phyloP scores from a whole-genome alignment of 2,113 vertebrate genomes.

The Erinaceus europaeus region DNA sequence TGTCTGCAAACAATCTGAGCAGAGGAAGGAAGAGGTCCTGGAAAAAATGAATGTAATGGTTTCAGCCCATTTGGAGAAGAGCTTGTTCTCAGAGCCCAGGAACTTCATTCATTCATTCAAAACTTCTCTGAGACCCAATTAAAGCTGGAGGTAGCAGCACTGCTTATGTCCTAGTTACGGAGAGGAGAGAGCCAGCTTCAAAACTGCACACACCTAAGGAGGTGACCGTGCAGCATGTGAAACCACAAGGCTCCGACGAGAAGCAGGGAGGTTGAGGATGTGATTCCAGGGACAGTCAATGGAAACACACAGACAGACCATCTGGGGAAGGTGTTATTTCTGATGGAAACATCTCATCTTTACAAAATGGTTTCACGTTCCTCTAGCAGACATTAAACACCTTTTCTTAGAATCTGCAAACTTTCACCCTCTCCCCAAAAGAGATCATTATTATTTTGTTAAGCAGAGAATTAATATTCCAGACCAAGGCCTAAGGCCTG shows the following conservation, averaged over 20 bases:
- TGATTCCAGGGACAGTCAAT: fast-evolving
- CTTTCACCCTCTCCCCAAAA: not conserved
- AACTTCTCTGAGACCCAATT: constrained; percentile 71
- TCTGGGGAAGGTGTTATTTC: not conserved
- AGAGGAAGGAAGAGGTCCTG: constrained; percentile 35
- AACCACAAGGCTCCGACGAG: fast-evolving
- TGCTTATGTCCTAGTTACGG: constrained; percentile 20
- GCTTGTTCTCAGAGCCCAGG: constrained; percentile 52
- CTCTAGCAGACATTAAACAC: not conserved
- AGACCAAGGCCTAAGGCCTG: not conserved
- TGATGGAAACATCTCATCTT: not conserved
- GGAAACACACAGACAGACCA: not conserved
- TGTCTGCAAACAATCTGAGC: constrained; percentile 67
- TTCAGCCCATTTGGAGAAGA: constrained; percentile 60
- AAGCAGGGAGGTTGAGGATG: not conserved
- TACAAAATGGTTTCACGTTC: not conserved
- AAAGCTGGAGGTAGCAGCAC: constrained; percentile 65
- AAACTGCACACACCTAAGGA: not conserved
- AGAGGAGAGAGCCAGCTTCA: not conserved
- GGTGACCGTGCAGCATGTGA: not conserved
- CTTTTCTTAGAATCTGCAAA: not conserved
- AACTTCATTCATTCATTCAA: constrained; percentile 70
- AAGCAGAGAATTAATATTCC: not conserved
- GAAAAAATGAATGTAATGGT: constrained; percentile 51
- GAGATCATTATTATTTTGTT: not conserved